A percentile compares a stretch with the other conserved stretches of the same genome.
These are phyloP conservation scores for Hycleus cichorii DNA, from an alignment of 1,140 invertebrate genomes.

Conservation along the genomic window DNA sequence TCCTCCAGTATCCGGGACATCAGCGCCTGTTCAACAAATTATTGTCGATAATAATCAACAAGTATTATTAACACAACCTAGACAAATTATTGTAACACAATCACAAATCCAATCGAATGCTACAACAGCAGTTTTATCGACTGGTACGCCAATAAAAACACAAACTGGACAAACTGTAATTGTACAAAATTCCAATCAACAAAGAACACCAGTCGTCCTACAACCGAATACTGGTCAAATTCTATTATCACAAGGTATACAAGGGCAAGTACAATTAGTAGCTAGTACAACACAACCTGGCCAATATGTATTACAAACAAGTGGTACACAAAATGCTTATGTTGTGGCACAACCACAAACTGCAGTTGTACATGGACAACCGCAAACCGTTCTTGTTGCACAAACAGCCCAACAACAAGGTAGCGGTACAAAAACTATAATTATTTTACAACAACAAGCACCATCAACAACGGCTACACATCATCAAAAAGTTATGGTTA, in stretches of 20 bases:
- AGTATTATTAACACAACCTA: slow-evolving; percentile 28
- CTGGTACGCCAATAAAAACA: slow-evolving; percentile 17
- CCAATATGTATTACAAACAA: slow-evolving; percentile 48
- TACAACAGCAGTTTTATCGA: slow-evolving; percentile 24
- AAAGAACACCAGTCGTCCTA: slow-evolving; percentile 37
- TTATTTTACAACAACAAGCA: slow-evolving; percentile 60
- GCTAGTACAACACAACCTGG: slow-evolving; percentile 34
- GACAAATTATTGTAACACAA: slow-evolving; percentile 42
- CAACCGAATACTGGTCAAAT: slow-evolving; percentile 39
- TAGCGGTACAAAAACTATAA: slow-evolving; percentile 60
- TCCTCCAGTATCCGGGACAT: slow-evolving; percentile 7
- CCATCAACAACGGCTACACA: slow-evolving; percentile 28
- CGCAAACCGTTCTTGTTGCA: slow-evolving; percentile 54
- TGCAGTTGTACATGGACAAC: slow-evolving; percentile 52
- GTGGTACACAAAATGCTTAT: slow-evolving; percentile 49
- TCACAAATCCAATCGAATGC: slow-evolving; percentile 22
- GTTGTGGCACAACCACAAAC: slow-evolving; percentile 58
- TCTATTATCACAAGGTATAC: slow-evolving; percentile 30
- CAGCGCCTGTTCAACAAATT: slow-evolving; percentile 25
- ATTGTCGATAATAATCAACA: slow-evolving; percentile 37
- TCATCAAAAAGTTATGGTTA: slow-evolving; percentile 51
- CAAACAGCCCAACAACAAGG: slow-evolving; percentile 56
- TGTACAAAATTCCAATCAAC: slow-evolving; percentile 43
- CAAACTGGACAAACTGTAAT: slow-evolving; percentile 43
- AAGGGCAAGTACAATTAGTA: slow-evolving; percentile 38